phyloP scores from a whole-genome alignment of 2,888 invertebrate genomes.

The Mythimna pallens region DNA sequence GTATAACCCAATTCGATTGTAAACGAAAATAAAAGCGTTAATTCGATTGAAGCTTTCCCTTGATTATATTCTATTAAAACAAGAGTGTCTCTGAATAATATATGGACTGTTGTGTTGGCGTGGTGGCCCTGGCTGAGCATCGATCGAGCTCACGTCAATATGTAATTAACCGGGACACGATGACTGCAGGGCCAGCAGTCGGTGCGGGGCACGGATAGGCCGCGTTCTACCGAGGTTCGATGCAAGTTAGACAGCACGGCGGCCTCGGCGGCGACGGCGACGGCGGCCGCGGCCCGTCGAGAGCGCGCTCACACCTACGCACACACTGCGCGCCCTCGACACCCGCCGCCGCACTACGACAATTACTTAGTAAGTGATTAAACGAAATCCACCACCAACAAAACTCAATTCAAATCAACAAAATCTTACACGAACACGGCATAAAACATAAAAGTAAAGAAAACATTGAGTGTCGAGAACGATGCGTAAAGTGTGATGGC shows the following conservation, averaged over 20 bases:
- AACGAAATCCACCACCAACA: conserved; percentile 91
- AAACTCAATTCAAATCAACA: conserved; percentile 89
- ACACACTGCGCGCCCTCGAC: conserved; percentile 83
- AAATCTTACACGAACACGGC: conserved; percentile 90
- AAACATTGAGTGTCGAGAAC: conserved; percentile 90
- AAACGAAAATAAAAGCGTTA: conserved; percentile 80
- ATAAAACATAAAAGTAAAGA: conserved; percentile 88
- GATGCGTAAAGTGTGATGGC: conserved; percentile 86
- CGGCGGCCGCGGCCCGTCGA: conserved; percentile 68
- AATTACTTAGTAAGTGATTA: conserved; percentile 86
- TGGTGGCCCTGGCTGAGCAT: conserved; percentile 76
- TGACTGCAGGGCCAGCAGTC: conserved; percentile 57
- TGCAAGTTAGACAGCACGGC: conserved; percentile 71
- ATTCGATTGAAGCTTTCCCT: conserved; percentile 81
- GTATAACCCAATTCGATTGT: conserved; percentile 68
- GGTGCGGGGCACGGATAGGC: conserved; percentile 40
- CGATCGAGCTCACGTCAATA: conserved; percentile 72
- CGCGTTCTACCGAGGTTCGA: conserved; percentile 39
- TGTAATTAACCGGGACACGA: conserved; percentile 71
- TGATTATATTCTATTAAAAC: conserved; percentile 82
- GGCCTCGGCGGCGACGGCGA: conserved; percentile 62
- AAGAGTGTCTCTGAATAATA: conserved; percentile 80
- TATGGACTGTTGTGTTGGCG: conserved; percentile 76
- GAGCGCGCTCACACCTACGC: conserved; percentile 82
- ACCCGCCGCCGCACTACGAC: conserved; percentile 64